Evolutionary conservation across 2,797 vertebrate genomes (phyloP).

Genomic region (Sandelia bainsii): DNA sequence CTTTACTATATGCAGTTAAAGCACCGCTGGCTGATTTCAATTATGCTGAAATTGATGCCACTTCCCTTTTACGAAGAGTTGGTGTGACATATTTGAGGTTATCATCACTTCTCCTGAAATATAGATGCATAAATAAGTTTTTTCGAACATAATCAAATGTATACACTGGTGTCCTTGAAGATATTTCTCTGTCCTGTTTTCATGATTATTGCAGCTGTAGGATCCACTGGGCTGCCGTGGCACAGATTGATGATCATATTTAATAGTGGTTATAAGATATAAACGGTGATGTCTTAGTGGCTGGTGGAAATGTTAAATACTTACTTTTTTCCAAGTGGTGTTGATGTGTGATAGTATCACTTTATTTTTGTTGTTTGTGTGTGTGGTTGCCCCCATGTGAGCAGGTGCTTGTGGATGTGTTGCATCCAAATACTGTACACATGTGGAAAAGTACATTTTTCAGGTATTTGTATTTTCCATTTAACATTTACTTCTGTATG

Average conservation of each 20-base stretch:
- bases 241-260: slow-evolving; percentile 58
- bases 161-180: slow-evolving; percentile 40
- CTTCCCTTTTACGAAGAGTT: slow-evolving; percentile 4
- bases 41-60: slow-evolving; percentile 34
- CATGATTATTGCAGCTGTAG: slow-evolving; percentile 27
- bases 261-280: slow-evolving; percentile 46
- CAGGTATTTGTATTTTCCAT: background rate
- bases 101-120: slow-evolving; percentile 38
- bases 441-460: background rate
- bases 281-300: slow-evolving; percentile 56
- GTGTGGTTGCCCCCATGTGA: slow-evolving; percentile 8
- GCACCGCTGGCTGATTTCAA: slow-evolving; percentile 33
- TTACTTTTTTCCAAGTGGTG: slow-evolving; percentile 40
- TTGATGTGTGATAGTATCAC: slow-evolving; percentile 40
- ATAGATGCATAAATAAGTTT: slow-evolving; percentile 25
- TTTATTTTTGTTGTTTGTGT: slow-evolving; percentile 26
- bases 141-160: slow-evolving; percentile 58
- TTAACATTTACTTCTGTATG: background rate
- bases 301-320: slow-evolving; percentile 55
- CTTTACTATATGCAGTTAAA: slow-evolving; percentile 23
- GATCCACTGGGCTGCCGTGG: slow-evolving; percentile 11
- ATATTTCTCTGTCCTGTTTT: slow-evolving; percentile 47
- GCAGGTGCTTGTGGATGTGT: background rate
- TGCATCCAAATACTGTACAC: background rate
- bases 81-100: slow-evolving; percentile 14